Percentiles rank a stretch among this genome's conserved stretches.
These are phyloP conservation scores for Indicator indicator DNA, from an alignment of 2,113 vertebrate species.

Conservation along the genomic window DNA sequence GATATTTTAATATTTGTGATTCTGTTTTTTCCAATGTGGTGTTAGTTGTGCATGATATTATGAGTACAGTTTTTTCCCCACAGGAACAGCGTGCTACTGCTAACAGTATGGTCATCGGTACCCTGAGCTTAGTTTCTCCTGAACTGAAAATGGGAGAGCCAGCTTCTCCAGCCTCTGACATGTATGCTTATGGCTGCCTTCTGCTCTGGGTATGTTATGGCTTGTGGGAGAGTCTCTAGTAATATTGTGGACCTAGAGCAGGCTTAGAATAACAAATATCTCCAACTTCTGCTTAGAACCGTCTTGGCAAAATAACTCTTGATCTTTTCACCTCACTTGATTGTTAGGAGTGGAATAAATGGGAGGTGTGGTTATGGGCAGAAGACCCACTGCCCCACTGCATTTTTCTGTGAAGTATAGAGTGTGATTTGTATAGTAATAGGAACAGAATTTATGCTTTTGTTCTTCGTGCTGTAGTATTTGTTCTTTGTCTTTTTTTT, in stretches of 20 bases:
- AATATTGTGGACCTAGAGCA: neutral
- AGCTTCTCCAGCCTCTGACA: constrained; percentile 78
- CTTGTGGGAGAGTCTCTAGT: neutral
- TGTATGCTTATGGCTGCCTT: constrained; percentile 82
- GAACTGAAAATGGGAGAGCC: constrained; percentile 75
- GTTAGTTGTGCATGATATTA: neutral
- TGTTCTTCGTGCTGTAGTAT: neutral
- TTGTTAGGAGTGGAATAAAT: neutral
- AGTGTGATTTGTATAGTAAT: neutral
- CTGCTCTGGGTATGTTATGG: constrained; percentile 79
- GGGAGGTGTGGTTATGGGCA: neutral
- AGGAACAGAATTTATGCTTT: neutral
- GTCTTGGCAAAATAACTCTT: neutral
- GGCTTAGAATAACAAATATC: neutral
- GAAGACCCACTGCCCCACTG: neutral
- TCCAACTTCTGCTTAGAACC: neutral
- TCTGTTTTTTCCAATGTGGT: neutral
- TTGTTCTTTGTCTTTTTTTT: neutral
- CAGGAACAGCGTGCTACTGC: constrained; percentile 77
- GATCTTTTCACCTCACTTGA: neutral
- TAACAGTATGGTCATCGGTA: constrained; percentile 67
- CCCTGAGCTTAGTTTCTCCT: constrained; percentile 77
- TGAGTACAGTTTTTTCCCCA: neutral
- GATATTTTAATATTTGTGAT: neutral
- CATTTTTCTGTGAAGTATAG: neutral